phyloP scores from a whole-genome alignment of 2,113 vertebrate species.

The Pardalotus punctatus region DNA sequence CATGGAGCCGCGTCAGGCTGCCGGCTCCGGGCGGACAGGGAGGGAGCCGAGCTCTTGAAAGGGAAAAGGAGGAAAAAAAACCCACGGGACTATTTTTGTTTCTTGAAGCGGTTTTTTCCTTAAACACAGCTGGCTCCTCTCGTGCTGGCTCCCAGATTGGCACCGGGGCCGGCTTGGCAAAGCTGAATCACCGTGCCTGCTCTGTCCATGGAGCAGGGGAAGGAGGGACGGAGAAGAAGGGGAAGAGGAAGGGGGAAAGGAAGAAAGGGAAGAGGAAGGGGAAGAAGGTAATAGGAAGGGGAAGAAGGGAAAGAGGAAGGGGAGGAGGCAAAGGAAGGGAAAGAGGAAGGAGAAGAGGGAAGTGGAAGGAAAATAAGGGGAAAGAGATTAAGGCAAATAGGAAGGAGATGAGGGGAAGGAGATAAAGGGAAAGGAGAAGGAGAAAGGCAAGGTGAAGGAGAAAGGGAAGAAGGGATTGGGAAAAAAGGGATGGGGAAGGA shows the following conservation, averaged over 20 bases:
- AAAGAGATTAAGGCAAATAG: not conserved
- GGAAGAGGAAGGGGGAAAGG: rapidly evolving
- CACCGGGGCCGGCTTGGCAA: not conserved
- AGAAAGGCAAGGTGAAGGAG: no score
- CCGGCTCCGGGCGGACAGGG: not conserved
- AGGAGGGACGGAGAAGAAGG: not conserved
- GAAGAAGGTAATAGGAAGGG: not conserved
- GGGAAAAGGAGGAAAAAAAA: not conserved
- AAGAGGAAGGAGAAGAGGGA: not conserved
- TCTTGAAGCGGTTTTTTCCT: not conserved
- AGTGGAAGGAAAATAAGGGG: not conserved
- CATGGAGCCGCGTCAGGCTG: not conserved
- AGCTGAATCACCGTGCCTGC: not conserved
- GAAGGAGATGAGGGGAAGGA: not conserved
- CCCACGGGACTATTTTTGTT: not conserved
- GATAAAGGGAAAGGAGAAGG: not conserved
- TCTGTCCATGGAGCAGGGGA: not conserved
- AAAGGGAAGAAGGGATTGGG: not conserved
- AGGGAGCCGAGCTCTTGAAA: not conserved
- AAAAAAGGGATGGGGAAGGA: not conserved
- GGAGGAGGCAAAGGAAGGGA: no score
- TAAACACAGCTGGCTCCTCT: slow-evolving; percentile 50
- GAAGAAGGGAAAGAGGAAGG: no score
- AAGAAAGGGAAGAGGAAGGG: no score
- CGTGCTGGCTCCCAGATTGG: slow-evolving; percentile 15